Base-by-base conservation (phyloP, 2,888 invertebrate species). In the Drosophila acutilabella region DNA sequence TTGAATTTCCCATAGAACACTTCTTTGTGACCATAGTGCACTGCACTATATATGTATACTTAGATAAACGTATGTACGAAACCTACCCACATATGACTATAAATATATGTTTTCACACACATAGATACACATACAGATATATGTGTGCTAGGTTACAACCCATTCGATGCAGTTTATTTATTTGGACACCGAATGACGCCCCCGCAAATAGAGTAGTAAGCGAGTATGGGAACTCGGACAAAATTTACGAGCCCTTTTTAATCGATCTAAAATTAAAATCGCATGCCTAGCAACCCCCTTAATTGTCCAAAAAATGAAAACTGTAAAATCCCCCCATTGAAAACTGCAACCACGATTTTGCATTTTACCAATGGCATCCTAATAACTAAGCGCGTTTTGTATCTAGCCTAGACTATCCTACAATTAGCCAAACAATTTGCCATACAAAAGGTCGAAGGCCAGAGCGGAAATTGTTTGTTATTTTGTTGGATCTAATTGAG, bases 221-320 rank as follows among this genome's bases (percentile, higher is more conserved):
- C 18, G 20, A 1, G 33, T 3, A 4, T 16, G 41, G 23, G 18
- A 41, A 10, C 18, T 33, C 20, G 59, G 50, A 26, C 61, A 20
- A 78, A 82, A 82, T 87, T 87, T 82, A 87, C 87, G 79, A 81
- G 87, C 78, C 78, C 62, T 76, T 75, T 72, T 78, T 81, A 83
- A 87, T 87, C 87, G 81, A 87, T 87, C 81, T 84, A 72, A 86
- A 86, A 81, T 78, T 82, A 86, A 86, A 81, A 74, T 77, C 74
- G 78, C 78, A 52, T 71, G 78, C 77, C 64, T 81, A 74, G 78
- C 80, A 80, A 80, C 80, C 72, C 80, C 75, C 75, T 60, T 53
- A 13, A 36, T 4, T 18, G 13, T 7, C 41, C 4, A 38, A 60
- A 33, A 42, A 11, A 30, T 3, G 18, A 30, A 16, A 47, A 44